Evolutionary conservation across 1,140 invertebrate genomes (phyloP), one percentile per base, ranked within the genome.

Genomic region (Reticulitermes speratus): DNA sequence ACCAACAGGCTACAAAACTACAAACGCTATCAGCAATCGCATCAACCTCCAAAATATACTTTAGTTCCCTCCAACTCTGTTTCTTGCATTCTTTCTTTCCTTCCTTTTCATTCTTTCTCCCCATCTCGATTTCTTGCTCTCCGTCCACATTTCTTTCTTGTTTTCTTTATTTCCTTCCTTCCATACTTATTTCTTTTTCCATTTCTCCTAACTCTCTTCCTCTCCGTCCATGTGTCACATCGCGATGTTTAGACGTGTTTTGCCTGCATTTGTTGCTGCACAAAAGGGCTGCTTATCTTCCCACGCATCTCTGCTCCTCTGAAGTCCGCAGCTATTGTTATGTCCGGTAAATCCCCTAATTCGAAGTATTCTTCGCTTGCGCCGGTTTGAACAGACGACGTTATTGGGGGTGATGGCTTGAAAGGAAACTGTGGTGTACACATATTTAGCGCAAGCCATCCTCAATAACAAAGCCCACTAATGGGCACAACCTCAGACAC

Each of bases 401-500:
- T n/a, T 75, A 75, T 75, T 75, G n/a, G 65, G n/a, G 65, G 65
- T 8, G 65, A 75, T 75, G 65, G 65, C n/a, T 75, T 75, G 65
- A 75, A 75, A 75, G 25, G 65, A n/a, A 75, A 30, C 25, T 75
- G 25, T 25, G 65, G 25, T 75, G n/a, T 75, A 75, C 30, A 75
- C 65, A 75, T 30, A 75, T 30, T 30, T 75, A 75, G 65, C 65
- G 65, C 65, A 75, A 75, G 65, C 65, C 65, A 75, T 30, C 65
- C 7, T 25, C 38, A 38, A 38, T 38, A 38, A 38, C 38, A 38
- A 38, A 38, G 38, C 38, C 38, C 38, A 38, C 38, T 38, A 38
- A 2, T 38, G 38, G 38, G 38, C 38, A 38, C 38, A 38, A 38
- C 38, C 38, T 5, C 2, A 38, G 2, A 38, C 38, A 38, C 38